Evolutionary conservation across 2,888 invertebrate genomes (phyloP), one percentile per base, ranked within the genome.

Genomic region (Lasioglossum zephyrum): DNA sequence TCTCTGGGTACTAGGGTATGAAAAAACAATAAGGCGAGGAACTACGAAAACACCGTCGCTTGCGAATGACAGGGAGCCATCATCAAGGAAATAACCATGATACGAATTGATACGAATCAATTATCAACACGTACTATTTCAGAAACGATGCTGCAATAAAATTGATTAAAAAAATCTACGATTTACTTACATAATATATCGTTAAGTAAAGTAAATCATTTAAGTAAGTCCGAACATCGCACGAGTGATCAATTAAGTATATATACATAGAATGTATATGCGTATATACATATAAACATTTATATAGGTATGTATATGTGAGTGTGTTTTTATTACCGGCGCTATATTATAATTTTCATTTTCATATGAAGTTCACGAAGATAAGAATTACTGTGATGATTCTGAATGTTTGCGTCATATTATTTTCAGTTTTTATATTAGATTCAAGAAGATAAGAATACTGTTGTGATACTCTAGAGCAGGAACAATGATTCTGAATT

Each of bases 11-110:
- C 0, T 47, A 60, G 1, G 49, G 53, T 36, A 53, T 39, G 11
- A 13, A 31, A 63, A 83, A 41, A 74, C 36, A 63, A 70, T 69
- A 41, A 53, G 31, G 6, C 22, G 31, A 47, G 47, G 60, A 76
- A 66, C 73, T 82, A 87, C 8, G 66, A 81, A 82, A 86, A 86
- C 57, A 83, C 76, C 16, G 57, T 73, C 66, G 18, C 70, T 53
- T 47, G 49, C 57, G 57, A 79, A 73, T 87, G 87, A 86, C 86
- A 86, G 86, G 83, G 4, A 78, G 77, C 87, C 86, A 87, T 87
- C 63, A 83, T 79, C 49, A n/a, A 63, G 53, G 44, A 70, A 74
- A 74, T 73, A 49, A 36, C 31, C 31, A 31, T 31, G 31, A 31
- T 31, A 31, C 31, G 31, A 31, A 31, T 31, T 41, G 39, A 70